Conservation (phyloP, 2,888 invertebrate genomes). For the Junonia oenone region DNA sequence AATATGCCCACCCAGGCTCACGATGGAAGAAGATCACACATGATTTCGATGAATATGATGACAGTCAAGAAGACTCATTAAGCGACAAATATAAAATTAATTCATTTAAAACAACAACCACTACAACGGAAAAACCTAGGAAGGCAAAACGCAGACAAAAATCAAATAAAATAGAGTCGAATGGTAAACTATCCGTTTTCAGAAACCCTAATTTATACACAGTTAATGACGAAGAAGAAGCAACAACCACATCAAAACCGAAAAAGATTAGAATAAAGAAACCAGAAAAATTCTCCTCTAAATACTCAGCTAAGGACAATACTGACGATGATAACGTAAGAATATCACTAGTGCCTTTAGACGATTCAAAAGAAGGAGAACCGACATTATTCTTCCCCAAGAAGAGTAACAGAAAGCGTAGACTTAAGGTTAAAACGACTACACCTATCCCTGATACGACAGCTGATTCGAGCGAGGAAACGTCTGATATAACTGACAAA, state of each 20-base stretch:
- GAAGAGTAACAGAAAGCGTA: slow-evolving; percentile 46
- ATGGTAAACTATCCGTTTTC: slow-evolving; percentile 58
- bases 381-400: slow-evolving; percentile 63
- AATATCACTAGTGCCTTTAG: slow-evolving; percentile 57
- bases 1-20: slow-evolving; percentile 37
- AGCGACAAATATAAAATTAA: slow-evolving; percentile 51
- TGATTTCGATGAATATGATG: slow-evolving; percentile 61
- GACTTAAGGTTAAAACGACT: slow-evolving; percentile 36
- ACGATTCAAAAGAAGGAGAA: slow-evolving; percentile 47
- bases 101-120: slow-evolving; percentile 30
- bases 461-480: slow-evolving; percentile 20
- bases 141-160: slow-evolving; percentile 27
- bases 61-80: slow-evolving; percentile 34
- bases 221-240: slow-evolving; percentile 45
- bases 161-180: slow-evolving; percentile 36
- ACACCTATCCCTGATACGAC: slow-evolving; percentile 13
- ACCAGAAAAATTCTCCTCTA: slow-evolving; percentile 38
- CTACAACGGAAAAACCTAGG: slow-evolving; percentile 23
- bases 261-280: slow-evolving; percentile 15
- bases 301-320: slow-evolving; percentile 30
- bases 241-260: slow-evolving; percentile 18
- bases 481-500: slow-evolving; percentile 16
- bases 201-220: slow-evolving; percentile 56
- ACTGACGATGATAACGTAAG: slow-evolving; percentile 40
- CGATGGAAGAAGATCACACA: slow-evolving; percentile 34